These are phyloP conservation scores for Diadema setosum DNA, from an alignment of 35 echinoderm and acorn worm genomes.

Conservation along the genomic window DNA sequence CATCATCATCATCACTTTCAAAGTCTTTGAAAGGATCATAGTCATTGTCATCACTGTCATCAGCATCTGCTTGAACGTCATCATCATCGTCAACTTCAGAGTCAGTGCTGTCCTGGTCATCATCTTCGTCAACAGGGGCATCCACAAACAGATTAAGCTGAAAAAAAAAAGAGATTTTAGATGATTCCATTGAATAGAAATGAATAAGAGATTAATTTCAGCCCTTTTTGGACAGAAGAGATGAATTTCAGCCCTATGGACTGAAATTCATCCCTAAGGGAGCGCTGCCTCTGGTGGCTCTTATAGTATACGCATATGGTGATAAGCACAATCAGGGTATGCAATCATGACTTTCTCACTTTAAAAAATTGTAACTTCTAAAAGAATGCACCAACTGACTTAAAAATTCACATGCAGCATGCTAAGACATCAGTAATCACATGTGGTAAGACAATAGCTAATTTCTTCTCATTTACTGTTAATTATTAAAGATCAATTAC, in stretches of 20 bases:
- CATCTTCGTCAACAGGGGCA: constrained; percentile 43
- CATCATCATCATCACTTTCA: constrained; percentile 30
- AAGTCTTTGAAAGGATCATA: background rate
- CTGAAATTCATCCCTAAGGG: background rate
- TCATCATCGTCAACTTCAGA: constrained; percentile 23
- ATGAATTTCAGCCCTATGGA: no score
- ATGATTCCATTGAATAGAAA: background rate
- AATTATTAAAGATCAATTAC: no score
- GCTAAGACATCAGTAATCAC: no score
- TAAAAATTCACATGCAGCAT: no score
- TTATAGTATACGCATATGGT: background rate
- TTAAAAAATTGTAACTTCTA: no score
- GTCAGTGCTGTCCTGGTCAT: constrained; percentile 16
- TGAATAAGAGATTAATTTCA: background rate
- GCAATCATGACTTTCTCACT: no score
- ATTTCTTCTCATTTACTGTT: no score
- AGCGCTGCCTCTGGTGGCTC: background rate
- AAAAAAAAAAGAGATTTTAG: background rate
- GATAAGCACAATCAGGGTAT: background rate
- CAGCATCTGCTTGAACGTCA: background rate
- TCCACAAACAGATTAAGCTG: constrained; percentile 62
- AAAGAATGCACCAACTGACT: no score
- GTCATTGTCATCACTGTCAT: constrained; percentile 11
- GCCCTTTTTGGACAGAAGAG: background rate
- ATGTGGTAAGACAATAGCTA: no score